A percentile compares a stretch with the other conserved stretches of the same genome.
phyloP scores from a whole-genome alignment of 2,888 invertebrate genomes.

The Neocrepidodera transversa region DNA sequence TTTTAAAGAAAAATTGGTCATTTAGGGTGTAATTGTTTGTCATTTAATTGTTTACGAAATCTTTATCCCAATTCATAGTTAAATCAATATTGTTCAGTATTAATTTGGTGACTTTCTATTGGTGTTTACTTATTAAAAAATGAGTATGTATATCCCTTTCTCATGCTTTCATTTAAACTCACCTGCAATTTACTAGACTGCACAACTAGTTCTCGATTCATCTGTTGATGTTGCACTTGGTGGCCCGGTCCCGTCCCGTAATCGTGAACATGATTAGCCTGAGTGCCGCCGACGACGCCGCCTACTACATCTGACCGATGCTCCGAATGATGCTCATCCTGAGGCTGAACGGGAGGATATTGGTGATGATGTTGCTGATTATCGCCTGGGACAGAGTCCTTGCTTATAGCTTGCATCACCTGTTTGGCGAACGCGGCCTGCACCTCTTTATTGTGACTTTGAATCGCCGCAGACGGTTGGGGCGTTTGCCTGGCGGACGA shows the following conservation, averaged over 20 bases:
- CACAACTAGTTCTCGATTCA: slow-evolving; percentile 51
- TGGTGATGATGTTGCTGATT: slow-evolving; percentile 28
- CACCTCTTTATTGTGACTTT: slow-evolving; percentile 51
- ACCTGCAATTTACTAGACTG: slow-evolving; percentile 59
- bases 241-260: not conserved
- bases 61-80: too few species aligned
- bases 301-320: slow-evolving; percentile 12
- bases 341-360: slow-evolving; percentile 6
- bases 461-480: slow-evolving; percentile 53
- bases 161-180: too few species aligned
- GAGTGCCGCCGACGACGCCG: not conserved
- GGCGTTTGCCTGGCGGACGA: slow-evolving; percentile 63
- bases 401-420: slow-evolving; percentile 50
- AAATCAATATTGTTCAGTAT: too few species aligned
- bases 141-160: too few species aligned
- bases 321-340: slow-evolving; percentile 15
- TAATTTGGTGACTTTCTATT: too few species aligned
- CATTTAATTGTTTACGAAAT: too few species aligned
- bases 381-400: slow-evolving; percentile 33
- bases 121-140: too few species aligned
- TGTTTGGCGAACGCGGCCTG: slow-evolving; percentile 57
- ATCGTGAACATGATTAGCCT: slow-evolving; percentile 20
- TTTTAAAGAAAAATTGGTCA: too few species aligned
- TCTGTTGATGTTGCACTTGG: slow-evolving; percentile 25
- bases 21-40: too few species aligned